These are phyloP conservation scores for Drosophila pectinifera DNA, from an alignment of 1,140 invertebrate species.

Conservation along the genomic window DNA sequence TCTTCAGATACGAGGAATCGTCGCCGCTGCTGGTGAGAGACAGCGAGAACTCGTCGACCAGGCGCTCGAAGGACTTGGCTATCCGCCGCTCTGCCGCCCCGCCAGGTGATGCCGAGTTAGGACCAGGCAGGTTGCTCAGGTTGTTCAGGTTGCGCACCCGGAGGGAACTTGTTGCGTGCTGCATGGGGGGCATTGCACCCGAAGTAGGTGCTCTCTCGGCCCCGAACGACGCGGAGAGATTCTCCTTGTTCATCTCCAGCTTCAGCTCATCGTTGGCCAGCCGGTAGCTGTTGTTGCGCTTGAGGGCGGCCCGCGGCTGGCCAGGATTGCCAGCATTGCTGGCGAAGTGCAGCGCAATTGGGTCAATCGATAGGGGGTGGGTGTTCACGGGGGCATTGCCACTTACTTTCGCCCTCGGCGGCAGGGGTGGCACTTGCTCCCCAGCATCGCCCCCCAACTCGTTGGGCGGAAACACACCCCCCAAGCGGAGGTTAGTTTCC, in stretches of 20 bases:
- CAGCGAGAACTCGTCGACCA: constrained; percentile 83
- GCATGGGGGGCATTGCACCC: constrained; percentile 66
- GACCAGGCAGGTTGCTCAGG: constrained; percentile 30
- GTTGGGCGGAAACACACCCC: constrained; percentile 15
- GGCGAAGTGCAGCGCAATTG: constrained; percentile 81
- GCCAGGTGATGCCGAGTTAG: constrained; percentile 15
- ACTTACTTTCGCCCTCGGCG: constrained; percentile 75
- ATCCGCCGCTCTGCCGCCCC: constrained; percentile 54
- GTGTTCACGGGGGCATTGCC: constrained; percentile 15
- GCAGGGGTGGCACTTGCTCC: constrained; percentile 51
- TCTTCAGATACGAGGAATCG: constrained; percentile 84
- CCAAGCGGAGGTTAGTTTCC: constrained; percentile 49
- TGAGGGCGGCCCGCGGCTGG: constrained; percentile 85
- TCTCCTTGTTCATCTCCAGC: constrained; percentile 81
- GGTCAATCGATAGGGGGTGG: constrained; percentile 78
- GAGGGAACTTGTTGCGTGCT: constrained; percentile 75
- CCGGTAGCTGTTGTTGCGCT: constrained; percentile 94
- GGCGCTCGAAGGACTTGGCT: constrained; percentile 85
- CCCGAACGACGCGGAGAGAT: constrained; percentile 37
- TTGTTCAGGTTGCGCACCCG: constrained; percentile 51
- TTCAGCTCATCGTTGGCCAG: constrained; percentile 89
- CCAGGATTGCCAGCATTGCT: constrained; percentile 20
- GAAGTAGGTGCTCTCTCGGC: constrained; percentile 19
- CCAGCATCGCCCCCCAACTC: constrained; percentile 11
- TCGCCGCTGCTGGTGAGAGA: constrained; percentile 69